Conservation (phyloP, 1,140 invertebrate species). For the Rhagoletis pomonella region DNA sequence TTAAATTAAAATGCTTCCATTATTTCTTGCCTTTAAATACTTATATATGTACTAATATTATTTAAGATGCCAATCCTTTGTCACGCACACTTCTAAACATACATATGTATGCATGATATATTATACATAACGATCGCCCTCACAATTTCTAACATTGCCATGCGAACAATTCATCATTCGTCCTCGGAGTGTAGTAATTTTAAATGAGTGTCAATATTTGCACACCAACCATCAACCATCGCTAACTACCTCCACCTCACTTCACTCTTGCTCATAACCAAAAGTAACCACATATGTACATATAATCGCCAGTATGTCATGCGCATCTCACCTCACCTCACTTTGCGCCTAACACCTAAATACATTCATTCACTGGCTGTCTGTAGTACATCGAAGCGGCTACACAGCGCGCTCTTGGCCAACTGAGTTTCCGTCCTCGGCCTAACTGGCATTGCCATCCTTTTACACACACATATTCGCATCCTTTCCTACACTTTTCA, state of each 20-base stretch:
- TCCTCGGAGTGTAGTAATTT: conserved; percentile 35
- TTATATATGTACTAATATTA: neutral
- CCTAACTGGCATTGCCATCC: neutral
- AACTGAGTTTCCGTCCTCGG: neutral
- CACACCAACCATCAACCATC: neutral
- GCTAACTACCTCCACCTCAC: neutral
- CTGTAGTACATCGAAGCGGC: neutral
- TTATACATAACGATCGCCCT: neutral
- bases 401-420: neutral
- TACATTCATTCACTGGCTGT: neutral
- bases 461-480: neutral
- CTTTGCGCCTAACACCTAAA: neutral
- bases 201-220: conserved; percentile 44
- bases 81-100: neutral
- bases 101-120: neutral
- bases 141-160: neutral
- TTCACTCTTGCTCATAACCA: neutral
- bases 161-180: conserved; percentile 45
- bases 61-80: neutral
- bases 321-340: neutral
- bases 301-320: neutral
- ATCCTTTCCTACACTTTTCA: conserved; percentile 28
- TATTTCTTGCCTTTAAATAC: neutral
- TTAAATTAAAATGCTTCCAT: neutral
- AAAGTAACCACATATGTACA: neutral